Evolutionary conservation across 2,113 vertebrate genomes (phyloP), one percentile per base, ranked within the genome.

Genomic region (Diphyllodes magnificus): DNA sequence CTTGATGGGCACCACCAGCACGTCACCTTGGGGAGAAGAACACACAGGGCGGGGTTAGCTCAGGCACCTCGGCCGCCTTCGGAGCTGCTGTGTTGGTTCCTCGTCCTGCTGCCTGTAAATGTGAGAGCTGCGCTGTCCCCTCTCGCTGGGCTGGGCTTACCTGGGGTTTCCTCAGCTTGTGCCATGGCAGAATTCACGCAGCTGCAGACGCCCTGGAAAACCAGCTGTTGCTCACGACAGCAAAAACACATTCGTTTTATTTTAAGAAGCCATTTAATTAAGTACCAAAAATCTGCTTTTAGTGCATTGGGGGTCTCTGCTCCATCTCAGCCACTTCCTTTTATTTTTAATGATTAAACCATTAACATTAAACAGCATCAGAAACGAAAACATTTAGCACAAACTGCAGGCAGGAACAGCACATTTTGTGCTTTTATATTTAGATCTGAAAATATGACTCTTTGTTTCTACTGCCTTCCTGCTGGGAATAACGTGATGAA

Each of bases 1-100:
- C 97, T 99, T 99, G 96, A 99, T 99, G 3, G 99, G 98, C 93
- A 99, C 98, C 44, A 99, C 98, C 72, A 99, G 95, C 82, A 99
- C 98, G 13, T 99, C 99, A 82, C 99, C 99, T 99, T 96, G 27
- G 7, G 89, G 85, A 21, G 0, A 27, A 9, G 11, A 54, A 13
- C 66, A 54, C 50, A 83, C 42, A 4, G 1, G 0, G 1, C n/a
- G 0, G 35, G 1, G 3, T 76, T 53, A 78, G 59, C 3, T 16
- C 3, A 9, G 88, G 54, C 15, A 6, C 25, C 4, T 54, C n/a
- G 27, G 24, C 13, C 49, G 8, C 0, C 0, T 3, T 2, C 27
- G 1, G 23, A 10, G n/a, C 9, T 3, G 45, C 65, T 4, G 0
- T 0, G 6, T 2, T 1, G 53, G 51, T 12, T 54, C 12, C 53